Percentiles rank a stretch among this genome's conserved stretches.
Conservation (phyloP, 2,113 vertebrate genomes). For the Forbesichthys papilliferus region DNA sequence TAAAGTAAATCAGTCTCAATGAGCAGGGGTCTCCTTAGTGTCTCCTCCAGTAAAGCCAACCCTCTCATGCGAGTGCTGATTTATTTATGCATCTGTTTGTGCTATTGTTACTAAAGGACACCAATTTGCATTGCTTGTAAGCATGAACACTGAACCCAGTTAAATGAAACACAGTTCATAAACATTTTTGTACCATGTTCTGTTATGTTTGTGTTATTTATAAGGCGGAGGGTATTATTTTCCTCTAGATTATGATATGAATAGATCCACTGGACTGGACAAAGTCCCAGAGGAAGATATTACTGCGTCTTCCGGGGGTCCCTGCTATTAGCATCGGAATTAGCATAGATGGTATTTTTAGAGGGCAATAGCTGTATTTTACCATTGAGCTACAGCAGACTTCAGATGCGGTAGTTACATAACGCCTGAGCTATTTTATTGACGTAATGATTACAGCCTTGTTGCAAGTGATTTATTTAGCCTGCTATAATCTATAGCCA, state of each 20-base stretch:
- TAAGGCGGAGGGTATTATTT: conserved; percentile 27
- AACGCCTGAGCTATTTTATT: conserved; percentile 25
- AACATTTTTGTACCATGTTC: not conserved
- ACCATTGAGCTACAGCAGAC: conserved; percentile 21
- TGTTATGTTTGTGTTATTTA: conserved; percentile 3
- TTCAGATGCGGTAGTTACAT: conserved; percentile 33
- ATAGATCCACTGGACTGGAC: conserved; percentile 33
- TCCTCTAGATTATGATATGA: conserved; percentile 19
- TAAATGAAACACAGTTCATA: not conserved
- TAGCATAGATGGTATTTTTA: conserved; percentile 49
- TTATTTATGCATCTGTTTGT: not conserved
- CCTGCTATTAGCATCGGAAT: conserved; percentile 28
- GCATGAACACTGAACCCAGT: not conserved
- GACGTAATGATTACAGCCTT: conserved; percentile 45
- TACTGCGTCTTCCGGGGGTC: conserved; percentile 27
- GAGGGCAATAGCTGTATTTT: conserved; percentile 42
- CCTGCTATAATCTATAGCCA: conserved; percentile 57
- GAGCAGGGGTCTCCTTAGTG: conserved; percentile 15
- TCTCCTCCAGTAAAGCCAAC: not conserved
- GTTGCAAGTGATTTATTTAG: conserved; percentile 42
- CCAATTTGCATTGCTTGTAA: not conserved
- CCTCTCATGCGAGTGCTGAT: not conserved
- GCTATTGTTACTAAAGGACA: not conserved
- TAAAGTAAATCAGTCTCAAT: conserved; percentile 47
- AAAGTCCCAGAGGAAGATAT: conserved; percentile 34